Percentiles rank a stretch among this genome's conserved stretches.
These are phyloP conservation scores for Ceratina japonica DNA, from an alignment of 1,140 invertebrate species.

Conservation along the genomic window DNA sequence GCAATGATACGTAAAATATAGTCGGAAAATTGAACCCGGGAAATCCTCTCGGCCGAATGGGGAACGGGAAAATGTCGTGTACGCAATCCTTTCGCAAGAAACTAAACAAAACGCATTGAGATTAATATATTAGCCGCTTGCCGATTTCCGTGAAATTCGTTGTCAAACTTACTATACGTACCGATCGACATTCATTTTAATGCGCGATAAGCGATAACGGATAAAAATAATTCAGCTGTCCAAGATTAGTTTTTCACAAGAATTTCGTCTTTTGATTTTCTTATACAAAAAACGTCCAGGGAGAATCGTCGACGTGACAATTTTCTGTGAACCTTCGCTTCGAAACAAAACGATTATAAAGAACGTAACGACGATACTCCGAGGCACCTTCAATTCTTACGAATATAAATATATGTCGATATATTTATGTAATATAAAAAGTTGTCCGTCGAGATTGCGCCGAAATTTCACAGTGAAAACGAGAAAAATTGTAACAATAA, in stretches of 20 bases:
- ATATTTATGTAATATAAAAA: conserved; percentile 28
- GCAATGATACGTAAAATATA: conserved; percentile 63
- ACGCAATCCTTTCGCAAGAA: background rate
- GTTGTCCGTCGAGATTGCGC: conserved; percentile 21
- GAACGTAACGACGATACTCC: conserved; percentile 35
- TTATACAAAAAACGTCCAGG: conserved; percentile 9
- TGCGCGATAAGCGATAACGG: too few relatives aligned
- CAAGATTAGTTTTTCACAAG: conserved; percentile 21
- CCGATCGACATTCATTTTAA: too few relatives aligned
- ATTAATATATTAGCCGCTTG: background rate
- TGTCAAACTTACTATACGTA: conserved; percentile 9
- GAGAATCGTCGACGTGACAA: conserved; percentile 29
- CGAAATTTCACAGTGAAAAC: conserved; percentile 14
- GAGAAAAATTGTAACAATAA: conserved; percentile 25
- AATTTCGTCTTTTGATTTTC: conserved; percentile 13
- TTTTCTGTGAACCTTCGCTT: too few relatives aligned
- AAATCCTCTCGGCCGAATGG: conserved; percentile 15
- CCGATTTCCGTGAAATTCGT: conserved; percentile 26
- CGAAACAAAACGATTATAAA: too few relatives aligned
- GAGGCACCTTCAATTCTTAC: conserved; percentile 27
- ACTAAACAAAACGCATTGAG: background rate
- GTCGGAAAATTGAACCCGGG: conserved; percentile 35
- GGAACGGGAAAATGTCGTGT: conserved; percentile 44
- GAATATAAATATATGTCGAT: background rate
- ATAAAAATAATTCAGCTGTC: conserved; percentile 28